These are phyloP conservation scores for Agrochola litura DNA, from an alignment of 2,888 invertebrate species.

Conservation along the genomic window DNA sequence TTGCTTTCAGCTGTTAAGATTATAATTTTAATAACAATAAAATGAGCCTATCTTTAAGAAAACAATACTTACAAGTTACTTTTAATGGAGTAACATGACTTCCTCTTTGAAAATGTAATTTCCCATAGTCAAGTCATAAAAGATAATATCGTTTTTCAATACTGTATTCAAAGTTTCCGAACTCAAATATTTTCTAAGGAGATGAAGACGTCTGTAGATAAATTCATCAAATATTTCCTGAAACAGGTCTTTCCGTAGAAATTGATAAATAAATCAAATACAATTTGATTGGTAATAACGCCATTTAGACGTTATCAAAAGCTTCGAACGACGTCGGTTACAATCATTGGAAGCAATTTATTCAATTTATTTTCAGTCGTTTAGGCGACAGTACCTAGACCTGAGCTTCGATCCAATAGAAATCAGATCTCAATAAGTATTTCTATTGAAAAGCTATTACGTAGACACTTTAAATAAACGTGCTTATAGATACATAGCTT, in stretches of 20 bases:
- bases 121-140: not conserved
- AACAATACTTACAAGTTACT: too few relatives aligned
- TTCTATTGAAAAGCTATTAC: not conserved
- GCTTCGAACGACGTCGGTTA: conserved; percentile 11
- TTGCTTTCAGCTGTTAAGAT: conserved; percentile 22
- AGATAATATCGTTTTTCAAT: not conserved
- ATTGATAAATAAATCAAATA: conserved; percentile 51
- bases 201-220: not conserved
- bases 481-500: not conserved
- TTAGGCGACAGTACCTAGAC: not conserved
- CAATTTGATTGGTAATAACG: conserved; percentile 35
- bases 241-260: conserved; percentile 13
- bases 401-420: not conserved
- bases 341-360: conserved; percentile 39
- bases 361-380: conserved; percentile 43
- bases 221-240: conserved; percentile 17
- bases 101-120: not conserved
- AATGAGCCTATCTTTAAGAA: too few relatives aligned
- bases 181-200: conserved; percentile 3
- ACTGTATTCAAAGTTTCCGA: not conserved
- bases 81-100: not conserved
- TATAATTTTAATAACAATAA: not conserved
- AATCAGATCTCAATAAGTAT: not conserved
- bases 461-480: not conserved
- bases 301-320: conserved; percentile 38